Percentiles rank a stretch among this genome's conserved stretches.
Evolutionary conservation across 2,888 invertebrate genomes (phyloP).

Genomic region (Limenitis camilla): DNA sequence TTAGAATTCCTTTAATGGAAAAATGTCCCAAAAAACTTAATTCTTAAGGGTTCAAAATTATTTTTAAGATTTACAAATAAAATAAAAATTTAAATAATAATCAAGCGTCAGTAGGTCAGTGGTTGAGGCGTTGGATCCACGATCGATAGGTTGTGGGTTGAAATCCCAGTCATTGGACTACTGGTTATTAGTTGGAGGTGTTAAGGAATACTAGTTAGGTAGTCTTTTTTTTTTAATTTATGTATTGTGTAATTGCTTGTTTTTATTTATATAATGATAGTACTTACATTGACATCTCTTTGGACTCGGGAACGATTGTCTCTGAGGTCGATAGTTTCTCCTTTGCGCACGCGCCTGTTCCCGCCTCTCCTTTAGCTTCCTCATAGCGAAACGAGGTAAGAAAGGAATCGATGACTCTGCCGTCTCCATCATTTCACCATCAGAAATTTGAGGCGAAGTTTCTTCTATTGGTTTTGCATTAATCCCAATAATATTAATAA

Average conservation of each 20-base stretch:
- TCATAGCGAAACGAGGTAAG: constrained; percentile 63
- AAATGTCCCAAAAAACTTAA: too few species aligned
- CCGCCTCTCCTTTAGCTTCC: constrained; percentile 49
- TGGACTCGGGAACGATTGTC: constrained; percentile 5
- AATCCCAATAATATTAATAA: constrained; percentile 30
- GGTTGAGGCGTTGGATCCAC: too few species aligned
- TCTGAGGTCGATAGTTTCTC: constrained; percentile 35
- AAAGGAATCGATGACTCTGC: constrained; percentile 61
- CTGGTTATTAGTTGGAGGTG: too few species aligned
- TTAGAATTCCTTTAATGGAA: too few species aligned
- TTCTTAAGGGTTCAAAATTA: too few species aligned
- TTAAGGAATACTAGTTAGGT: too few species aligned
- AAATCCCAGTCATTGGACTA: too few species aligned
- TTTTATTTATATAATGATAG: not conserved
- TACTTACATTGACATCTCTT: constrained; percentile 15
- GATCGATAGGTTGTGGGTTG: too few species aligned
- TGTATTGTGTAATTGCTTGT: too few species aligned
- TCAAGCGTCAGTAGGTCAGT: too few species aligned
- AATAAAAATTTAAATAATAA: too few species aligned
- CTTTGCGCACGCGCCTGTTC: constrained; percentile 46
- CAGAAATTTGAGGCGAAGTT: constrained; percentile 11
- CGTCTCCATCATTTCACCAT: constrained; percentile 54
- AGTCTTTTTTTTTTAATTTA: not conserved
- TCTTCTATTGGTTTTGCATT: constrained; percentile 40
- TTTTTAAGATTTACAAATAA: too few species aligned